Evolutionary conservation across 2,888 invertebrate genomes (phyloP).

Genomic region (Apocheima hispidaria): DNA sequence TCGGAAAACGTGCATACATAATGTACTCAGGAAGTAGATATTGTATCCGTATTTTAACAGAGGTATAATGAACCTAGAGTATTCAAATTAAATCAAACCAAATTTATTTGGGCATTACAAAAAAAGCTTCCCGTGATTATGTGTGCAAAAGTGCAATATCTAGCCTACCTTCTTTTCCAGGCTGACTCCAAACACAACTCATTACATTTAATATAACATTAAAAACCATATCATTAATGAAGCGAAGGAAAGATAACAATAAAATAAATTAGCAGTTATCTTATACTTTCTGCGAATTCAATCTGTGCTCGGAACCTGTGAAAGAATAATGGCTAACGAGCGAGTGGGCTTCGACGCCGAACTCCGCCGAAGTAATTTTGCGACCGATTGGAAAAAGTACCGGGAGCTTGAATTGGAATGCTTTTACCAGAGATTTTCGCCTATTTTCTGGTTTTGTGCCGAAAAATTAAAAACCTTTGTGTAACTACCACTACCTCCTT

Average conservation of each 20-base stretch:
- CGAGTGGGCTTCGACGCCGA: conserved; percentile 56
- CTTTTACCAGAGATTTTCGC: conserved; percentile 47
- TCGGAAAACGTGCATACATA: conserved; percentile 29
- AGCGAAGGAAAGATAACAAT: conserved; percentile 14
- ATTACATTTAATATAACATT: neutral
- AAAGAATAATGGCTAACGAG: conserved; percentile 66
- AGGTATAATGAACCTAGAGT: no score
- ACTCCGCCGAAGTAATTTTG: conserved; percentile 62
- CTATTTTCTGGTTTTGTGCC: conserved; percentile 35
- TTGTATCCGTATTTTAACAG: no score
- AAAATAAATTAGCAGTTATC: conserved; percentile 37
- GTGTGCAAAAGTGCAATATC: no score
- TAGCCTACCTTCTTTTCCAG: no score
- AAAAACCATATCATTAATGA: conserved; percentile 29
- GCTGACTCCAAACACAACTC: neutral
- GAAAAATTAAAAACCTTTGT: conserved; percentile 32
- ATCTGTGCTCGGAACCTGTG: conserved; percentile 63
- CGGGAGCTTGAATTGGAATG: conserved; percentile 51
- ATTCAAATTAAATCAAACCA: no score
- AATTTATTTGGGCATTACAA: no score
- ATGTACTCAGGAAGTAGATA: conserved; percentile 37
- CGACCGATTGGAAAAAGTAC: conserved; percentile 63
- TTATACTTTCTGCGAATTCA: conserved; percentile 49
- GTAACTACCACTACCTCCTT: neutral
- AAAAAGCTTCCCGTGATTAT: no score